A percentile compares a stretch with the other conserved stretches of the same genome.
These are phyloP conservation scores for Masticophis lateralis DNA, from an alignment of 2,797 vertebrate genomes.

Conservation along the genomic window DNA sequence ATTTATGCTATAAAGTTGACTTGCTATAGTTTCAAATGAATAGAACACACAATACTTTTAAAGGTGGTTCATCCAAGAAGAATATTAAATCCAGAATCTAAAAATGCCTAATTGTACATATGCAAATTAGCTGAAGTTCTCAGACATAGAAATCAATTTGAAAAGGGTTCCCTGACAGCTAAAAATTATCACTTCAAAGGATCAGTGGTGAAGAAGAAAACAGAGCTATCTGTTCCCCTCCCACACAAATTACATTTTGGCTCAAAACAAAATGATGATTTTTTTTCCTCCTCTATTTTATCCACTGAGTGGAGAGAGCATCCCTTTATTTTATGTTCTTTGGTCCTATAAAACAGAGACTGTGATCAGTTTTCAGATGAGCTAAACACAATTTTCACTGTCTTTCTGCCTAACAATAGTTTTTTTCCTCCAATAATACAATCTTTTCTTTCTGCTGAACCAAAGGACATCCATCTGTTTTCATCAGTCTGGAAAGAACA, in stretches of 20 bases:
- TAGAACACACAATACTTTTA: not conserved
- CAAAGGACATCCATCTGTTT: conserved; percentile 30
- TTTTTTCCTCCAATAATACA: conserved; percentile 3
- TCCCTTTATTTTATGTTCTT: not conserved
- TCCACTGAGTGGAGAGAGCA: not conserved
- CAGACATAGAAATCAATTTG: not conserved
- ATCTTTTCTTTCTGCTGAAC: not conserved
- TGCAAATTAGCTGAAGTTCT: not conserved
- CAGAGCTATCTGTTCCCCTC: not conserved
- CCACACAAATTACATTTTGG: not conserved
- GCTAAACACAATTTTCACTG: conserved; percentile 6
- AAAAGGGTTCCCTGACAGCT: not conserved
- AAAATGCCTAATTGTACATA: not conserved
- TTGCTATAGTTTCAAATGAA: not conserved
- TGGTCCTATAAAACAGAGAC: not conserved
- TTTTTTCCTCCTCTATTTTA: not conserved
- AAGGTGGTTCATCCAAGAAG: not conserved
- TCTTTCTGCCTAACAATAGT: not conserved
- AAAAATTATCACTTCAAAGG: not conserved
- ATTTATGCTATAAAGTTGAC: not conserved
- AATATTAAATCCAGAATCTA: not conserved
- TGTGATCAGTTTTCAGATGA: conserved; percentile 19
- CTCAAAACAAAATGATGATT: not conserved
- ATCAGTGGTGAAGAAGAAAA: not conserved
- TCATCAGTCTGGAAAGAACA: conserved; percentile 21